Percentiles rank a stretch among this genome's conserved stretches.
Evolutionary conservation across 2,797 vertebrate species (phyloP).

Genomic region (Hydrophis major): DNA sequence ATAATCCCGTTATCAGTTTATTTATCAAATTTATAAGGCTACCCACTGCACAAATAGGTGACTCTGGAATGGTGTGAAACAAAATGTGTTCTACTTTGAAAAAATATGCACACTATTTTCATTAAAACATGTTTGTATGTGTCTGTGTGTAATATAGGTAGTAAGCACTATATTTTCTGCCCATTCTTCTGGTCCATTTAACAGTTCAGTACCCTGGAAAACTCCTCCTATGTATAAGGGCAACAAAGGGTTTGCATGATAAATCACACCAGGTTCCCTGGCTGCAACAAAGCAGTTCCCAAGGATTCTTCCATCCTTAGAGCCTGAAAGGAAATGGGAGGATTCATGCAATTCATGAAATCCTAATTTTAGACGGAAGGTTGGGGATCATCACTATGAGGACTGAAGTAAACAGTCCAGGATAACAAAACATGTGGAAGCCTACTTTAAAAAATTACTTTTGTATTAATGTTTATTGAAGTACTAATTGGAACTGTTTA

Average conservation of each 20-base stretch:
- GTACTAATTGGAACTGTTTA: conserved; percentile 41
- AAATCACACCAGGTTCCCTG: not conserved
- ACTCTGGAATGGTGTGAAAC: not conserved
- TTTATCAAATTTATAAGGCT: not conserved
- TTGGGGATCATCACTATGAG: not conserved
- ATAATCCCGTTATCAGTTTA: not conserved
- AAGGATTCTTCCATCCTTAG: not conserved
- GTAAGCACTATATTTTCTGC: not conserved
- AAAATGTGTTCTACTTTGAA: not conserved
- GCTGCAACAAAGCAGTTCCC: not conserved
- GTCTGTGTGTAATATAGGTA: not conserved
- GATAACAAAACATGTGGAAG: not conserved
- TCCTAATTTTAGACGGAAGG: not conserved
- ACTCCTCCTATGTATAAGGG: not conserved
- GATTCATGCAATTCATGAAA: not conserved
- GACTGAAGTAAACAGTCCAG: not conserved
- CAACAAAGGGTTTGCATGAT: not conserved
- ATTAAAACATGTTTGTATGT: not conserved
- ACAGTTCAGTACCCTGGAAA: not conserved
- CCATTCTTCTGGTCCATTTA: not conserved
- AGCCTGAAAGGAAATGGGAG: not conserved
- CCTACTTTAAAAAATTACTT: not conserved
- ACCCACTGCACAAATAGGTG: not conserved
- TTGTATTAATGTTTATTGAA: not conserved
- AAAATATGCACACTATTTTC: not conserved